Conservation (phyloP, 2,797 vertebrate genomes). For the Morelia viridis region DNA sequence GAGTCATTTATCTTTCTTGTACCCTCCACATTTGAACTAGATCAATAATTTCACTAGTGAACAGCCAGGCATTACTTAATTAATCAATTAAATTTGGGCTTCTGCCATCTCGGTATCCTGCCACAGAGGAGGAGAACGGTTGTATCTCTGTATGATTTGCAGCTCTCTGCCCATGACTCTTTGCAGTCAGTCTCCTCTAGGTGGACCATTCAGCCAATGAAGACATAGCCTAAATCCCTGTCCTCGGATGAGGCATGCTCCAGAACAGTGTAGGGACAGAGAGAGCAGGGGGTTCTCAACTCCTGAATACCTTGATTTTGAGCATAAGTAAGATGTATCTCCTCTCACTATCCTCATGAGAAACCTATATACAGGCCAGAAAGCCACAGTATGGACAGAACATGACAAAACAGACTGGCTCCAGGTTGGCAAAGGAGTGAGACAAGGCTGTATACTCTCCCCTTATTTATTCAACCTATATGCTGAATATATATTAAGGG, state of each 20-base stretch:
- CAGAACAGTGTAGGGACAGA: neutral
- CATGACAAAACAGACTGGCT: neutral
- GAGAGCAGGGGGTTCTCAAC: neutral
- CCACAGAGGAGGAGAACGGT: neutral
- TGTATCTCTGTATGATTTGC: neutral
- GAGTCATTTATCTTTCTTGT: neutral
- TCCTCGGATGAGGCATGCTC: neutral
- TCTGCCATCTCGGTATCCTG: neutral
- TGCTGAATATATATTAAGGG: neutral
- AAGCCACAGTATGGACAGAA: neutral
- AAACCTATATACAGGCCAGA: no score
- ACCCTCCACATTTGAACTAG: neutral
- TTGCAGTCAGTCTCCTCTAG: neutral
- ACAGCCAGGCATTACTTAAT: neutral
- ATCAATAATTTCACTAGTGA: neutral
- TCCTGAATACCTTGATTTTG: neutral
- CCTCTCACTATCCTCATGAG: no score
- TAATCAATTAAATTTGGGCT: neutral
- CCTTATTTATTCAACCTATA: neutral
- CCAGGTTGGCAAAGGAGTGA: neutral
- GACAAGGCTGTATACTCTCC: neutral
- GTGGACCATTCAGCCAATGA: no score
- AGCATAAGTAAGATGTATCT: neutral
- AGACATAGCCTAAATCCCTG: neutral
- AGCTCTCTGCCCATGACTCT: neutral